These are phyloP conservation scores for Drosophila micromelanica DNA, from an alignment of 1,140 invertebrate species.

Conservation along the genomic window DNA sequence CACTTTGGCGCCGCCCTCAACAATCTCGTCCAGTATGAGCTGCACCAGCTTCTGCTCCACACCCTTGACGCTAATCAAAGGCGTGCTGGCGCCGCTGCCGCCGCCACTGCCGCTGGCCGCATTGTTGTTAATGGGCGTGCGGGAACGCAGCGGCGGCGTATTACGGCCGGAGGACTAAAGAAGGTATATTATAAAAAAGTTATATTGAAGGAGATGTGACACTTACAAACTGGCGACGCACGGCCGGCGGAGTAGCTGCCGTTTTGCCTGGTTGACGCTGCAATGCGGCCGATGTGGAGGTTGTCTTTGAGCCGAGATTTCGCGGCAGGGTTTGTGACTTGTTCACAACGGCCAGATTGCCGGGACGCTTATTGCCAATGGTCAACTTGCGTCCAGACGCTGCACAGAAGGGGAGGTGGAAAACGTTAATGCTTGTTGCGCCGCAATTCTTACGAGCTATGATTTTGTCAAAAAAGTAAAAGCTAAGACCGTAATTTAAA, in stretches of 20 bases:
- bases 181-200: neutral
- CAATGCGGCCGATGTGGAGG: slow-evolving; percentile 82
- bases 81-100: slow-evolving; percentile 82
- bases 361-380: slow-evolving; percentile 88
- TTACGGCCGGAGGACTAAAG: slow-evolving; percentile 85
- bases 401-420: slow-evolving; percentile 62
- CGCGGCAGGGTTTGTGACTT: slow-evolving; percentile 93
- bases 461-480: slow-evolving; percentile 34
- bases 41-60: slow-evolving; percentile 96
- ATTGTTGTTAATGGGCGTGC: slow-evolving; percentile 82
- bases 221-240: slow-evolving; percentile 91
- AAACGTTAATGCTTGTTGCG: neutral
- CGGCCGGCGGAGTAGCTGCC: slow-evolving; percentile 91
- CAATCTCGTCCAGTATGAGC: slow-evolving; percentile 90
- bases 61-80: slow-evolving; percentile 87
- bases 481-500: slow-evolving; percentile 21
- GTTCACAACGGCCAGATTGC: slow-evolving; percentile 87
- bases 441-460: slow-evolving; percentile 4
- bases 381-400: slow-evolving; percentile 89
- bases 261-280: slow-evolving; percentile 88
- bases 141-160: slow-evolving; percentile 77
- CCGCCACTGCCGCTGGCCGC: slow-evolving; percentile 82
- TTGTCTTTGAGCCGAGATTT: slow-evolving; percentile 90
- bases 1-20: slow-evolving; percentile 91
- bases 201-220: no score